Evolutionary conservation across 2,113 vertebrate species (phyloP).

Genomic region (Macroglossus sobrinus): DNA sequence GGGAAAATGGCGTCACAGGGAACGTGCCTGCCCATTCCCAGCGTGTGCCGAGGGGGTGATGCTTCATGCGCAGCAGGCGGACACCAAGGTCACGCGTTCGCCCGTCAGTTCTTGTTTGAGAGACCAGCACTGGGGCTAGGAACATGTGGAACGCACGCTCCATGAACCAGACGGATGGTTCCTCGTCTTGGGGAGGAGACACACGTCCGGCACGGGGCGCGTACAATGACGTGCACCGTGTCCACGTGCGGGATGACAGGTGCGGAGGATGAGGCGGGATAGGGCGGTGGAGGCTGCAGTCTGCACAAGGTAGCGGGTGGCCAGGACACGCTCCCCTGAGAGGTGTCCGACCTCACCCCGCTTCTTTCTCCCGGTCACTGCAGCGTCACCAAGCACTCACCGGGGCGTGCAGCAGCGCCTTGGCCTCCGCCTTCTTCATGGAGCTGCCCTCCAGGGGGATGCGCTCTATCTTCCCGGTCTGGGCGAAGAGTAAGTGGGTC

Average conservation of each 20-base stretch:
- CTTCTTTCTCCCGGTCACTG: background rate
- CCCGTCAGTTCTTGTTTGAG: no score
- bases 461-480: constrained; percentile 92
- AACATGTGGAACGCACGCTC: background rate
- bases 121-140: background rate
- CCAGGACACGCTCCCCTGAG: background rate
- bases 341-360: background rate
- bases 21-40: background rate
- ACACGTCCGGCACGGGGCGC: background rate
- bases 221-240: background rate
- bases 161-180: fast-evolving
- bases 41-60: fast-evolving
- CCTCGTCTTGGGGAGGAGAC: background rate
- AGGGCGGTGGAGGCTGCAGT: background rate
- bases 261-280: background rate
- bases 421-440: constrained; percentile 89
- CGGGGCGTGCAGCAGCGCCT: constrained; percentile 88
- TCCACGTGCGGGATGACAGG: no score
- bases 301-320: background rate
- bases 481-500: constrained; percentile 91
- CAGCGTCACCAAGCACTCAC: constrained; percentile 80
- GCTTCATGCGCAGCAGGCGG: background rate
- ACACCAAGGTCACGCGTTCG: background rate
- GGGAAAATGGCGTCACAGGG: background rate
- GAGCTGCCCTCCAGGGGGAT: constrained; percentile 87